Percentiles rank a stretch among this genome's conserved stretches.
These are phyloP conservation scores for Ceyx melanurus DNA, from an alignment of 2,113 vertebrate genomes.

Conservation along the genomic window DNA sequence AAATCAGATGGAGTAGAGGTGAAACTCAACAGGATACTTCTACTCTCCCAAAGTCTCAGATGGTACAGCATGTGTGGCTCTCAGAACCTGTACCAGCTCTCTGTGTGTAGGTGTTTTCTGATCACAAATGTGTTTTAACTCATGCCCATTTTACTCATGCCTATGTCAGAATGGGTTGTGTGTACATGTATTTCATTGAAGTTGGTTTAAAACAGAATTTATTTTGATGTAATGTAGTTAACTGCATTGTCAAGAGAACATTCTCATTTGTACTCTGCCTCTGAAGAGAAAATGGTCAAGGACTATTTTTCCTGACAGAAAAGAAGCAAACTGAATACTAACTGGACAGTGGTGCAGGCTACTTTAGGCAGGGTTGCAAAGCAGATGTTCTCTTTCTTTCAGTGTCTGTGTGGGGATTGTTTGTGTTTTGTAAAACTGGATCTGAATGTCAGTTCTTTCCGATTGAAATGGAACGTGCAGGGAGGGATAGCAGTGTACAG, in stretches of 20 bases:
- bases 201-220: background rate
- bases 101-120: background rate
- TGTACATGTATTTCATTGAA: background rate
- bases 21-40: background rate
- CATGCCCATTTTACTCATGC: background rate
- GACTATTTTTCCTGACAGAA: background rate
- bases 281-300: background rate
- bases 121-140: background rate
- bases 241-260: background rate
- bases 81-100: background rate
- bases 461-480: background rate
- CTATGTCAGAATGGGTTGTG: background rate
- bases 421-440: background rate
- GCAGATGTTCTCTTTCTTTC: background rate
- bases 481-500: background rate
- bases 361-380: background rate
- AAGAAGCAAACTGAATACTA: background rate
- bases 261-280: background rate
- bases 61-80: background rate
- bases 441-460: background rate
- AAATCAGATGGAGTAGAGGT: conserved; percentile 17
- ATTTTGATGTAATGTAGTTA: background rate
- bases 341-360: background rate
- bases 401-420: background rate
- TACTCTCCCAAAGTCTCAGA: background rate